Base-by-base conservation (phyloP, 2,113 vertebrate species). In the Ctenomys sociabilis region DNA sequence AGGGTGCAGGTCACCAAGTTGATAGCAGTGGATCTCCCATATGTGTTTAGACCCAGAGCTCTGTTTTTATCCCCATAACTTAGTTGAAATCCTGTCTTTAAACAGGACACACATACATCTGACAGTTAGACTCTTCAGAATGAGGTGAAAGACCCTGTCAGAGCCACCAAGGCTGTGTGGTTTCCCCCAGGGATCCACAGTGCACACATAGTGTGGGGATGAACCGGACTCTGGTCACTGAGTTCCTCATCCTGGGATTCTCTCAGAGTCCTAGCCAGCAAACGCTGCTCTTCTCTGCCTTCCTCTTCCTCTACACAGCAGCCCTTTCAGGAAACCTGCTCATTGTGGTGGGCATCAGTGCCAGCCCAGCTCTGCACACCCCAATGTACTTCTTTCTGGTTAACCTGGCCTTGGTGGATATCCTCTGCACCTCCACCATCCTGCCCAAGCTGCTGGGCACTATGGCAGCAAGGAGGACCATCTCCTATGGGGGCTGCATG, bases 201-300 rank as follows among this genome's bases (percentile, higher is more conserved):
- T 28, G 22, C 16, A 3, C 54, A 63, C 35, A 61, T 21, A 40
- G 35, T 2, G n/a, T 9, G 52, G 5, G 28, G 64, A 54, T 86
- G 80, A 97, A 96, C 32, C 37, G 82, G 66, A 97, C 90, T 1
- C 30, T 73, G 40, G 63, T 97, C 45, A 80, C 68, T 0, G n/a
- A 95, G 24, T 93, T 97, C 52, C 43, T 93, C 64, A 85, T 96
- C 61, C 57, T 94, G 85, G 97, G 97, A 24, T 88, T 97, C 90
- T 93, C 94, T 35, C 91, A 91, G 66, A 19, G 52, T 0, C 59
- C 85, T 32, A 64, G 49, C 26, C 73, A 92, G 40, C 30, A 52
- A 45, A 11, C 17, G 1, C 57, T 90, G 40, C 70, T 96, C 37
- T 91, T 97, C 35, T 6, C 45, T 0, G 21, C 89, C 57, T 96